Evolutionary conservation across 2,797 vertebrate genomes (phyloP).

Genomic region (Argya squamiceps): DNA sequence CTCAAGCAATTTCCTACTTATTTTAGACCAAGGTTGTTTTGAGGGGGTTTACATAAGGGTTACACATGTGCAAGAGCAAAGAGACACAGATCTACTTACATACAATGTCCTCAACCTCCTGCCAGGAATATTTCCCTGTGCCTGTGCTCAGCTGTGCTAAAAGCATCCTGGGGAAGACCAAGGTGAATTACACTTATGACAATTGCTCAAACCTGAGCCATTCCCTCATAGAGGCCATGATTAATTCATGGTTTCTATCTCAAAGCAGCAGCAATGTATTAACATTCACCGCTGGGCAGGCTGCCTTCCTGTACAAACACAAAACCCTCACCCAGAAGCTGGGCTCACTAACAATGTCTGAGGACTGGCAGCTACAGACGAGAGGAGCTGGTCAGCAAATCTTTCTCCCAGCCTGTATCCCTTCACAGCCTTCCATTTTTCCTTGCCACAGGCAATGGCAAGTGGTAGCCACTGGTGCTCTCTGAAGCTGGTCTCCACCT

Average conservation of each 20-base stretch:
- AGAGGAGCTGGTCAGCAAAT: neutral
- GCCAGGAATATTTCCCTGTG: neutral
- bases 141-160: neutral
- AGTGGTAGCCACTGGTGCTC: neutral
- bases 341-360: neutral
- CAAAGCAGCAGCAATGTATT: neutral
- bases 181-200: neutral
- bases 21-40: neutral
- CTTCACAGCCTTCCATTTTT: neutral
- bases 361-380: neutral
- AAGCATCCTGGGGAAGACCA: neutral
- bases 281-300: neutral
- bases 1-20: neutral
- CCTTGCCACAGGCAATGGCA: neutral
- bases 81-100: neutral
- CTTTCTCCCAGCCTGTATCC: neutral
- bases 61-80: neutral
- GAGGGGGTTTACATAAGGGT: neutral
- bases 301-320: neutral
- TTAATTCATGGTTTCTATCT: neutral
- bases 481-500: neutral
- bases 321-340: neutral
- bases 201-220: neutral
- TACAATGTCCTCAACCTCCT: neutral
- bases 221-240: neutral